These are phyloP conservation scores for Onychostruthus taczanowskii DNA, from an alignment of 2,113 vertebrate genomes.

Conservation along the genomic window DNA sequence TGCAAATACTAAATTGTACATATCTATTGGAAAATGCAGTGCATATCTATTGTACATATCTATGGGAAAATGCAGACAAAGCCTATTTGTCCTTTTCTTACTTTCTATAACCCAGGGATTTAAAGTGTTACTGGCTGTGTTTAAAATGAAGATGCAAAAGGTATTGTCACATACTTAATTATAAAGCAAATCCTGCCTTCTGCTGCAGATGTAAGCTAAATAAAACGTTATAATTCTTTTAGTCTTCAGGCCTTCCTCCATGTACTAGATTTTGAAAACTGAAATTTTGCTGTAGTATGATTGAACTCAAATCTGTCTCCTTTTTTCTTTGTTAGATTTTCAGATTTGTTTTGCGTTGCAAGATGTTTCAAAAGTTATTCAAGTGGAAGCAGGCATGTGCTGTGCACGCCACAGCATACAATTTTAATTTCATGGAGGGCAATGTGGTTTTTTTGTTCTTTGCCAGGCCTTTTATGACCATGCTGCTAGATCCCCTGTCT, in stretches of 20 bases:
- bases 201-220: not conserved
- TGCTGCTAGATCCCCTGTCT: slow-evolving; percentile 36
- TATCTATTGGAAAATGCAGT: not conserved
- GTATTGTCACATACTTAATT: not conserved
- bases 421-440: slow-evolving; percentile 52
- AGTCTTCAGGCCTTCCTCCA: not conserved
- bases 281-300: not conserved
- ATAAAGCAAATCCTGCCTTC: not conserved
- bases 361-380: not conserved
- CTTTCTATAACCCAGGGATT: not conserved
- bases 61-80: not conserved
- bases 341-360: not conserved
- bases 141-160: not conserved
- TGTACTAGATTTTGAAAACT: not conserved
- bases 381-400: slow-evolving; percentile 28
- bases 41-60: not conserved
- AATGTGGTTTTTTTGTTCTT: slow-evolving; percentile 18
- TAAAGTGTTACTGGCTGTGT: not conserved
- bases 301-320: not conserved
- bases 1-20: not conserved
- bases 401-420: not conserved
- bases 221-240: not conserved
- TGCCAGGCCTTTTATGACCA: slow-evolving; percentile 45
- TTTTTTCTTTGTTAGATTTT: not conserved
- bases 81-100: not conserved